Percentiles rank a stretch among this genome's conserved stretches.
Evolutionary conservation across 2,113 vertebrate genomes (phyloP).

Genomic region (Chloropsis cyanopogon): DNA sequence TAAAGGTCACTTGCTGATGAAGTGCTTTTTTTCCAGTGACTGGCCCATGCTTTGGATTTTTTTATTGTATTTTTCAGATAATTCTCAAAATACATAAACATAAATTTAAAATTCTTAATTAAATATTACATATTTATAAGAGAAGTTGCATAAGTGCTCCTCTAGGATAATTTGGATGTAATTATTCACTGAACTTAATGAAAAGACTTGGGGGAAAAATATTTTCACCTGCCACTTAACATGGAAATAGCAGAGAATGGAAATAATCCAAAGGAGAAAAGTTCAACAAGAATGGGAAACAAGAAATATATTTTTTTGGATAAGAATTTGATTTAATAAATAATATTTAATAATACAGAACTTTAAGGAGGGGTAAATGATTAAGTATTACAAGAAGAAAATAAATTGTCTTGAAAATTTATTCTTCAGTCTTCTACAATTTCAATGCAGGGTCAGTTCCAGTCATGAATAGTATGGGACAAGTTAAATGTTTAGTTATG

Average conservation of each 20-base stretch:
- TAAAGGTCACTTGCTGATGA: slow-evolving; percentile 33
- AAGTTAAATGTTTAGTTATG: neutral
- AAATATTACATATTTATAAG: slow-evolving; percentile 4
- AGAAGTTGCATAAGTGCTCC: neutral
- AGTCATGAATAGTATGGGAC: neutral
- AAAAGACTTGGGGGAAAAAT: neutral
- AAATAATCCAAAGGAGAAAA: neutral
- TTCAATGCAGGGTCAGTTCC: neutral
- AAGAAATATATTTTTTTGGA: neutral
- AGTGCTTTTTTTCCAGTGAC: neutral
- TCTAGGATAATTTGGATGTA: neutral
- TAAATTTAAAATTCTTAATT: neutral
- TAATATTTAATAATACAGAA: neutral
- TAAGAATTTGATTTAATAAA: neutral
- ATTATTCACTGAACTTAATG: neutral
- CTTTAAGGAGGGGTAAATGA: neutral
- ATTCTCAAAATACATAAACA: neutral
- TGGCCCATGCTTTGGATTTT: neutral
- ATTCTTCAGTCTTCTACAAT: neutral
- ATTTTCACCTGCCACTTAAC: neutral
- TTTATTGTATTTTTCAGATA: neutral
- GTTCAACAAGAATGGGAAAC: neutral
- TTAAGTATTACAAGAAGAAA: neutral
- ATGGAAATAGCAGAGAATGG: neutral
- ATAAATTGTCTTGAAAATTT: neutral